Percentiles rank a stretch among this genome's conserved stretches.
These are phyloP conservation scores for Drosophila subquinaria DNA, from an alignment of 2,888 invertebrate species.

Conservation along the genomic window DNA sequence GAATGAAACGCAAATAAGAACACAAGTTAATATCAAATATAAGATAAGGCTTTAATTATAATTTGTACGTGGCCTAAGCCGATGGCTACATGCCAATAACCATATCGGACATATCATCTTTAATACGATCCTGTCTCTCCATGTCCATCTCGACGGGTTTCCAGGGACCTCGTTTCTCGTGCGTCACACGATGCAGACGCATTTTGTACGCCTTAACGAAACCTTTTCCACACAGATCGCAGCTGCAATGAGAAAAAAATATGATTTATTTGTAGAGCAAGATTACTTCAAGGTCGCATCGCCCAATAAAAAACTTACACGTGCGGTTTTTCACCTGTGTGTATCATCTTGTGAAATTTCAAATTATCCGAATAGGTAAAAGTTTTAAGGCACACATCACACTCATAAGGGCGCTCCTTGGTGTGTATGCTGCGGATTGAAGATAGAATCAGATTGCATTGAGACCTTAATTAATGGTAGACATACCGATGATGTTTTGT, in stretches of 20 bases:
- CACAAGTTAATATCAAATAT: constrained; percentile 22
- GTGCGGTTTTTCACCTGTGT: constrained; percentile 84
- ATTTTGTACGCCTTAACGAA: constrained; percentile 82
- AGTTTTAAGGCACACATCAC: constrained; percentile 83
- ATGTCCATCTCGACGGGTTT: constrained; percentile 33
- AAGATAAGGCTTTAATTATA: constrained; percentile 35
- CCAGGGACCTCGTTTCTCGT: constrained; percentile 69
- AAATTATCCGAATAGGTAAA: constrained; percentile 84
- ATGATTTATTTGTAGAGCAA: no score
- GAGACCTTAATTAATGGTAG: no score
- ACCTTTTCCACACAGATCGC: constrained; percentile 82
- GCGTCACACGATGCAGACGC: constrained; percentile 79
- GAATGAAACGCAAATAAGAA: constrained; percentile 36
- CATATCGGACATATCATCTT: constrained; percentile 54
- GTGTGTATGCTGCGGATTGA: constrained; percentile 76
- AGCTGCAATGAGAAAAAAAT: constrained; percentile 46
- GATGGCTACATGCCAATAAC: constrained; percentile 36
- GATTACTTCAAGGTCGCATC: background rate
- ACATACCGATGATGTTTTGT: constrained; percentile 85
- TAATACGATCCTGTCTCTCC: constrained; percentile 34
- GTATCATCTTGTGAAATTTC: constrained; percentile 84
- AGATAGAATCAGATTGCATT: background rate
- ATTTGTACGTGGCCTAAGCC: constrained; percentile 40
- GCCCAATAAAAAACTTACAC: constrained; percentile 68
- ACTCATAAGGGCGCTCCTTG: constrained; percentile 84